Evolutionary conservation across 2,888 invertebrate genomes (phyloP).

Genomic region (Peribatodes rhomboidaria): DNA sequence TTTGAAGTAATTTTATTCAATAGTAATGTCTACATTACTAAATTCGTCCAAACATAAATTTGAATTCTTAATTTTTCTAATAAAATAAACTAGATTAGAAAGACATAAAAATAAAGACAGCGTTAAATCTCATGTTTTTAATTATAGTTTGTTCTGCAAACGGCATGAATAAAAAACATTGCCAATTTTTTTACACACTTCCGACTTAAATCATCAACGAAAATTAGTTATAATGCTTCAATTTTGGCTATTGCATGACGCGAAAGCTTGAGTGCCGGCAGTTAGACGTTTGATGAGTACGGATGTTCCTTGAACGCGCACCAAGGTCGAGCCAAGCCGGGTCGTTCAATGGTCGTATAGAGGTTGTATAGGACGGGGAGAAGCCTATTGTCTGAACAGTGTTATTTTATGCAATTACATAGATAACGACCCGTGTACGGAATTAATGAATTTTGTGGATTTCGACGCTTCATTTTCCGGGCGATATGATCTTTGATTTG

Average conservation of each 20-base stretch:
- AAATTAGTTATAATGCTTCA: slow-evolving; percentile 32
- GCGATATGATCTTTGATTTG: slow-evolving; percentile 55
- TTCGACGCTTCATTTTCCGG: slow-evolving; percentile 65
- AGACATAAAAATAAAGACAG: too few species aligned
- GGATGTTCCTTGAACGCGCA: slow-evolving; percentile 76
- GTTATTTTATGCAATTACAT: slow-evolving; percentile 69
- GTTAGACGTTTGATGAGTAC: slow-evolving; percentile 61
- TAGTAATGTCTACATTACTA: too few species aligned
- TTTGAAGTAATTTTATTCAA: too few species aligned
- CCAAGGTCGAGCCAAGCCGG: slow-evolving; percentile 71
- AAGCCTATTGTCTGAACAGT: slow-evolving; percentile 67
- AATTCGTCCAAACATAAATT: too few species aligned
- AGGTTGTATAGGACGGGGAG: slow-evolving; percentile 68
- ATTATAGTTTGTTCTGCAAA: neutral
- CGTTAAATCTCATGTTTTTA: too few species aligned
- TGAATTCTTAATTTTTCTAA: too few species aligned
- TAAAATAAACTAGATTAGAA: too few species aligned
- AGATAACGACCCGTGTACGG: slow-evolving; percentile 64
- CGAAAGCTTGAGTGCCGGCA: slow-evolving; percentile 37
- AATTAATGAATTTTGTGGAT: slow-evolving; percentile 66
- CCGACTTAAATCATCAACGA: slow-evolving; percentile 17
- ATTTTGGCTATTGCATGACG: slow-evolving; percentile 24
- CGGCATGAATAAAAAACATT: neutral
- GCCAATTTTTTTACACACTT: slow-evolving; percentile 7
- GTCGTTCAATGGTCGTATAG: slow-evolving; percentile 73